phyloP scores from a whole-genome alignment of 1,140 invertebrate species.

The Planococcus citri region DNA sequence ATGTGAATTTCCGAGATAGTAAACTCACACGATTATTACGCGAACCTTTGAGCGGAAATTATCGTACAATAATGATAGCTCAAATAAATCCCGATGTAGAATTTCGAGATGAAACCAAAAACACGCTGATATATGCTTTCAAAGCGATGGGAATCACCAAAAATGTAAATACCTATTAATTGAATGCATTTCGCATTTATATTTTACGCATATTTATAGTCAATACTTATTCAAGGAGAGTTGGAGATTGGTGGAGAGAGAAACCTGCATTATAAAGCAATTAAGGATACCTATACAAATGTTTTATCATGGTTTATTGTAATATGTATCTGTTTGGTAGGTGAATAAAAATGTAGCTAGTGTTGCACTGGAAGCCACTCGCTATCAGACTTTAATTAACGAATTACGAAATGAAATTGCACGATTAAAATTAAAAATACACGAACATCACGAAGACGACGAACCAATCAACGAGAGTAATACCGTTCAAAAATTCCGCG shows the following conservation, averaged over 20 bases:
- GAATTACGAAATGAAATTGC: constrained; percentile 75
- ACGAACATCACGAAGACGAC: constrained; percentile 45
- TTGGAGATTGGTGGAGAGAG: too few relatives aligned
- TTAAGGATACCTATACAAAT: too few relatives aligned
- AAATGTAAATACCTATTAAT: constrained; percentile 31
- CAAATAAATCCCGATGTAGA: constrained; percentile 69
- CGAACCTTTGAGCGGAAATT: constrained; percentile 82
- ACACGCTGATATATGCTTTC: constrained; percentile 87
- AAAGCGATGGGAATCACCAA: constrained; percentile 80
- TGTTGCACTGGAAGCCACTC: constrained; percentile 67
- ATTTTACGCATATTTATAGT: too few relatives aligned
- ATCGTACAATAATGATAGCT: constrained; percentile 89
- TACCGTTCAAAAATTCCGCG: constrained; percentile 55
- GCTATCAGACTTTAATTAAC: constrained; percentile 65
- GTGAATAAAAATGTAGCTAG: constrained; percentile 65
- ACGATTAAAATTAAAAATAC: constrained; percentile 65
- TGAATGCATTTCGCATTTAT: neutral
- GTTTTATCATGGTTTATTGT: neutral
- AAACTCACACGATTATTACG: constrained; percentile 75
- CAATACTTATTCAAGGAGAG: too few relatives aligned
- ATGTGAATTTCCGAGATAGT: constrained; percentile 90
- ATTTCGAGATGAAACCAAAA: constrained; percentile 79
- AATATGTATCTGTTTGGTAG: constrained; percentile 29
- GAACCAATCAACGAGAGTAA: constrained; percentile 19
- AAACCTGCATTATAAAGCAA: too few relatives aligned